Conservation (phyloP, 2,888 invertebrate species). For the Congeria kusceri region DNA sequence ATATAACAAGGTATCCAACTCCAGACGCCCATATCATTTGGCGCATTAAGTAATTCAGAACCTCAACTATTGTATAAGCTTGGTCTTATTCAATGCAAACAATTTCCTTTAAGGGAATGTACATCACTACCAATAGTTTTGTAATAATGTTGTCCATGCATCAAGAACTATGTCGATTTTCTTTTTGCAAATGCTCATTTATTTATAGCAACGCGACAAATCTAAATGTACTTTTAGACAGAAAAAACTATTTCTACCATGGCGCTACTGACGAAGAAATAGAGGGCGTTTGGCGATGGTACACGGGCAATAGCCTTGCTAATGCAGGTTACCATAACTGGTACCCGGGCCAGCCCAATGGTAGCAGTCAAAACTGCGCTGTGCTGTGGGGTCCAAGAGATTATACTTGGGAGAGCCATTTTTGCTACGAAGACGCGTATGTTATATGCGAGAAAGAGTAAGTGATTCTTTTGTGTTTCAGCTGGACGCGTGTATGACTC, state of each 20-base stretch:
- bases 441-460: conserved; percentile 32
- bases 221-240: background rate
- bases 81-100: no score
- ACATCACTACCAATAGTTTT: no score
- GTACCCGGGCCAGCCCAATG: conserved; percentile 4
- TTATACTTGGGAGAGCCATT: conserved; percentile 13
- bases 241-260: conserved; percentile 4
- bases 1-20: no score
- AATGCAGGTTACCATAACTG: conserved; percentile 16
- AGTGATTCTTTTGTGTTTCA: background rate
- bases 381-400: background rate
- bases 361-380: conserved; percentile 16
- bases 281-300: conserved; percentile 29
- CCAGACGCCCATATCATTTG: no score
- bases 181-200: background rate
- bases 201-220: no score
- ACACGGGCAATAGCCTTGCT: background rate
- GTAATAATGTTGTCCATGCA: background rate
- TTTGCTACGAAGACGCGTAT: conserved; percentile 6
- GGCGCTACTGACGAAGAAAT: conserved; percentile 20
- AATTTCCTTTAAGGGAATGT: no score
- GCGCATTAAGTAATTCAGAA: no score
- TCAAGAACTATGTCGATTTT: background rate
- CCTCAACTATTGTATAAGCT: no score
- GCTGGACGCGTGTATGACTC: no score